Evolutionary conservation across 2,113 vertebrate species (phyloP), one percentile per base, ranked within the genome.

Genomic region (Nothobranchius furzeri): DNA sequence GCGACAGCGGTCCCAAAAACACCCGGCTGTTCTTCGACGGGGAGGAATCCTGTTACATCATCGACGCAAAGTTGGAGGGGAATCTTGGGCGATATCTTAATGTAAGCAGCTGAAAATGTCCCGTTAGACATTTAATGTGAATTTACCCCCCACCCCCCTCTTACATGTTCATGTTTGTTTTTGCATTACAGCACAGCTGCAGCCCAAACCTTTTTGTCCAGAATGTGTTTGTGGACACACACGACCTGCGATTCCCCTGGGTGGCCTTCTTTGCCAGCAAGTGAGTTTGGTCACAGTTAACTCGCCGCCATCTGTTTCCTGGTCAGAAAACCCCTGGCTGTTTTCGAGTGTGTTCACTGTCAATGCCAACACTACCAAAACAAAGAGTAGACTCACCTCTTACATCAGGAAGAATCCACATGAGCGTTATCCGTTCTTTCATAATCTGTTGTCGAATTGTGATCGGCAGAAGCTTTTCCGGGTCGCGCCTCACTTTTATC

Each of bases 211-310:
- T 99, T 60, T 99, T 99, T 7, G 97, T 99, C 80, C 97, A 99
- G 92, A 99, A 99, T 1, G 97, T 99, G 36, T 99, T 99, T 1
- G 98, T 99, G 90, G 98, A 99, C 82, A 99, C 97, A 0, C 98
- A 99, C 0, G 98, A 99, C 73, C 92, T 99, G 46, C 94, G 98
- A 58, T 98, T 99, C 84, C 97, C 98, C 1, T 99, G 98, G 98
- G 98, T 99, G 36, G 98, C 98, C 3, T 99, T 99, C 91, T 99
- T 99, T 8, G 98, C 98, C 82, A 99, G 98, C 98, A 96, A 96
- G 96, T 97, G 87, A 92, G 95, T 90, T 9, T 36, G 4, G n/a
- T 40, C 17, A 6, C 5, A 6, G 9, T 35, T 15, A 30, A 4
- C 14, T 7, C 20, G 20, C 20, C 20, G 20, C 20, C 20, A 20